phyloP scores from a whole-genome alignment of 2,113 vertebrate genomes.

The Mormyrus lacerda region DNA sequence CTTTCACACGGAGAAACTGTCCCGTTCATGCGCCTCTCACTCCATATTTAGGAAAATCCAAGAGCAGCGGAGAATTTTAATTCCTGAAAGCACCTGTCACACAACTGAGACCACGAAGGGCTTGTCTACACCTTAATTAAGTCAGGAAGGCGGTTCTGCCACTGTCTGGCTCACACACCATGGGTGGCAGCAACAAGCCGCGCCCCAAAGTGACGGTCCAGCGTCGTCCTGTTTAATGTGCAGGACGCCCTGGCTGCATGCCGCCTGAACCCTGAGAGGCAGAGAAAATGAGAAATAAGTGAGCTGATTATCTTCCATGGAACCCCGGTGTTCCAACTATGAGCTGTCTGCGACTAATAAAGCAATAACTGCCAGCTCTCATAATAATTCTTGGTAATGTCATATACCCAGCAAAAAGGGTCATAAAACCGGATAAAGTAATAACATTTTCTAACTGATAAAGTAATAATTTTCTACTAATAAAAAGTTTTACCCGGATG shows the following conservation, averaged over 20 bases:
- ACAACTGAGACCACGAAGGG: slow-evolving; percentile 7
- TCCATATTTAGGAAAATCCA: background rate
- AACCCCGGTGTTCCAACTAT: background rate
- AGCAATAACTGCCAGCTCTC: background rate
- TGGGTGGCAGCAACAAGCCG: background rate
- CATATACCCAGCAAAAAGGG: background rate
- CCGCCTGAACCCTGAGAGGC: background rate
- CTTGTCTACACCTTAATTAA: slow-evolving; percentile 13
- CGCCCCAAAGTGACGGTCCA: background rate
- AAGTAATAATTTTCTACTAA: background rate
- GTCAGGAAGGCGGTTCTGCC: background rate
- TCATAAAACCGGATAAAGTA: slow-evolving; percentile 1
- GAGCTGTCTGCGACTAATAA: background rate
- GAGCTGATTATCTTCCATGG: background rate
- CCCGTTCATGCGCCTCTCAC: background rate
- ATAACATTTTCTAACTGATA: background rate
- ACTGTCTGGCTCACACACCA: background rate
- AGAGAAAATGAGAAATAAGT: background rate
- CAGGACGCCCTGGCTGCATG: background rate
- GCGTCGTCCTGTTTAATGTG: slow-evolving; percentile 2
- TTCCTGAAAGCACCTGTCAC: slow-evolving; percentile 4
- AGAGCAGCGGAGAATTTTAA: background rate
- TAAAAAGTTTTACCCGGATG: background rate
- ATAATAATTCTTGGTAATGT: background rate
- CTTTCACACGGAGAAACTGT: background rate